phyloP scores from a whole-genome alignment of 2,113 vertebrate genomes.

The Oryzias javanicus region DNA sequence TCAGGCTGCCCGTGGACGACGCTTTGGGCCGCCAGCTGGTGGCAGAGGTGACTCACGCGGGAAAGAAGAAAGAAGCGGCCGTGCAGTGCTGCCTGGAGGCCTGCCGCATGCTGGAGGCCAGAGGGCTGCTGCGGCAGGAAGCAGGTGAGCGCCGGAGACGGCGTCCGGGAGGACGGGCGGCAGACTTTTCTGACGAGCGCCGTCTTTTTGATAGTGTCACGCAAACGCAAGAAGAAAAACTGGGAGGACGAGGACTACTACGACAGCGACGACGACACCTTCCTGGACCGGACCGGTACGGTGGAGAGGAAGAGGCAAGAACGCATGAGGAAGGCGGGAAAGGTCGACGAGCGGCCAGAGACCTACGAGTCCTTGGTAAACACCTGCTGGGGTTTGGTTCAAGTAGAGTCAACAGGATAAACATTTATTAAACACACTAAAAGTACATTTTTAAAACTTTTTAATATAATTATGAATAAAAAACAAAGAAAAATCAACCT shows the following conservation, averaged over 20 bases:
- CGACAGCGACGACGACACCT: conserved; percentile 96
- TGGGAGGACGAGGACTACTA: conserved; percentile 99
- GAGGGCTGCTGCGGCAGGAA: conserved; percentile 94
- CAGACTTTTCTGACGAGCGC: rapidly evolving
- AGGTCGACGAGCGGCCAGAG: conserved; percentile 89
- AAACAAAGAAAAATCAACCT: too few relatives aligned
- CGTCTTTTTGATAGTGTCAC: conserved; percentile 79
- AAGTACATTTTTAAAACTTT: too few relatives aligned
- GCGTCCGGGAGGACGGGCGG: neutral
- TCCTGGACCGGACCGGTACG: conserved; percentile 91
- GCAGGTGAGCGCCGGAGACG: conserved; percentile 78
- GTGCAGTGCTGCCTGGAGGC: conserved; percentile 91
- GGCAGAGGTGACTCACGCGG: conserved; percentile 88
- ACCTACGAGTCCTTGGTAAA: conserved; percentile 91
- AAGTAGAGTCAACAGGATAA: too few relatives aligned
- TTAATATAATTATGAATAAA: too few relatives aligned
- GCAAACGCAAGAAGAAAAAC: conserved; percentile 95
- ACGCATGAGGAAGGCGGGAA: conserved; percentile 96
- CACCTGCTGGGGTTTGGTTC: neutral
- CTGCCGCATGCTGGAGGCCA: conserved; percentile 91
- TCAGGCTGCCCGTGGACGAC: conserved; percentile 91
- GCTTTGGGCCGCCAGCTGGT: conserved; percentile 89
- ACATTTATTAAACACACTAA: too few relatives aligned
- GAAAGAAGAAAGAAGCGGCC: conserved; percentile 94
- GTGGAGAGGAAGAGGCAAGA: conserved; percentile 93